Percentiles rank a stretch among this genome's conserved stretches.
phyloP scores from a whole-genome alignment of 2,797 vertebrate genomes.

The Gymnoscopelus microlampas region DNA sequence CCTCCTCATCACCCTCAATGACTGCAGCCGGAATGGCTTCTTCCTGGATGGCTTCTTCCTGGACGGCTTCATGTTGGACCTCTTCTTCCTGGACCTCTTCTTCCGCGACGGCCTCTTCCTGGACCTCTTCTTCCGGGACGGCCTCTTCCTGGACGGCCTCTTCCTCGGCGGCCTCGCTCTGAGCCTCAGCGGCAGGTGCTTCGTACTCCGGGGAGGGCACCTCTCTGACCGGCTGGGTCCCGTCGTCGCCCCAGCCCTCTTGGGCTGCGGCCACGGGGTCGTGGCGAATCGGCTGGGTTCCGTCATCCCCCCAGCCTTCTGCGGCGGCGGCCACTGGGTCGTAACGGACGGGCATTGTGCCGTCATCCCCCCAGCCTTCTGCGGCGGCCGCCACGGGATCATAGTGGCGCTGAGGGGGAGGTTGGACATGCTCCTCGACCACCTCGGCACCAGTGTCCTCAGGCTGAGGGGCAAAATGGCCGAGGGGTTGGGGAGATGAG shows the following conservation, averaged over 20 bases:
- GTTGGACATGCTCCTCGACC: conserved; percentile 43
- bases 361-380: conserved; percentile 79
- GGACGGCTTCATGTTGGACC: too few relatives aligned
- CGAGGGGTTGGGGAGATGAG: conserved; percentile 13
- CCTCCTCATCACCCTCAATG: conserved; percentile 68
- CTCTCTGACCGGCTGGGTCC: conserved; percentile 48
- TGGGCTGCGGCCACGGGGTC: conserved; percentile 55
- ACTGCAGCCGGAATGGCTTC: conserved; percentile 21
- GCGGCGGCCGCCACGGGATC: conserved; percentile 74
- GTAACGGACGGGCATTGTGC: conserved; percentile 54
- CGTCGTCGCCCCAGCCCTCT: conserved; percentile 60
- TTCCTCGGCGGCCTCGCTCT: conserved; percentile 26
- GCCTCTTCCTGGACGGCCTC: neutral
- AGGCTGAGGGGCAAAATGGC: conserved; percentile 75
- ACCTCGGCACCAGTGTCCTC: conserved; percentile 76
- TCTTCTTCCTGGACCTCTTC: neutral
- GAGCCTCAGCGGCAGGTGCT: conserved; percentile 57
- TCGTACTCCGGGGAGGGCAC: conserved; percentile 43
- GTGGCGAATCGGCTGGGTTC: conserved; percentile 44
- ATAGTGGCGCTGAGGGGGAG: conserved; percentile 48
- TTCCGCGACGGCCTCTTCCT: conserved; percentile 43
- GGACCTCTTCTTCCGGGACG: neutral
- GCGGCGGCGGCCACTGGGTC: conserved; percentile 56
- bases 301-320: conserved; percentile 72
- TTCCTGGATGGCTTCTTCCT: conserved; percentile 37